phyloP scores from a whole-genome alignment of 2,888 invertebrate species.

The Ctenicera cuprea region DNA sequence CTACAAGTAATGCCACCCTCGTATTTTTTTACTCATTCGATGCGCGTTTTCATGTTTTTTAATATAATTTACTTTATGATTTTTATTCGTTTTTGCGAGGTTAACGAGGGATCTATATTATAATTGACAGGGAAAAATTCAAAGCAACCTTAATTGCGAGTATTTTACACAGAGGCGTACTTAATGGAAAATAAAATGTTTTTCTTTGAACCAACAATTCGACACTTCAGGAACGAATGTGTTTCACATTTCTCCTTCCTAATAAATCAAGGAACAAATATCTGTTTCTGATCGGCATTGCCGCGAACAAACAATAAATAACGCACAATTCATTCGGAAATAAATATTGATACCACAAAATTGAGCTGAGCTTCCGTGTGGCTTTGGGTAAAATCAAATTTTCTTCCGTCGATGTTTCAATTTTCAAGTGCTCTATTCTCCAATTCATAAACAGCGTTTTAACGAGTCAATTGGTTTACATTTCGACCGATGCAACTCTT shows the following conservation, averaged over 20 bases:
- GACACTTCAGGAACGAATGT: not conserved
- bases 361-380: not conserved
- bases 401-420: constrained; percentile 66
- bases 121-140: constrained; percentile 42
- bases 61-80: constrained; percentile 48
- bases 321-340: constrained; percentile 64
- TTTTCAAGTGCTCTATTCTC: constrained; percentile 65
- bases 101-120: constrained; percentile 45
- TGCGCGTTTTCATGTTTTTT: constrained; percentile 44
- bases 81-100: constrained; percentile 45
- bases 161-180: constrained; percentile 25
- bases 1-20: constrained; percentile 54
- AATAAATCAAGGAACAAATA: constrained; percentile 63
- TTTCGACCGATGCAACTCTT: constrained; percentile 59
- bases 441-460: constrained; percentile 68
- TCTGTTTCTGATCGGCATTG: constrained; percentile 66
- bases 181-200: not conserved
- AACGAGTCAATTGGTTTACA: constrained; percentile 67
- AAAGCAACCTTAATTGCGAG: constrained; percentile 44
- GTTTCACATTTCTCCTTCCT: constrained; percentile 7
- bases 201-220: not conserved
- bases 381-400: constrained; percentile 52
- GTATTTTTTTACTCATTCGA: constrained; percentile 38
- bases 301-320: constrained; percentile 65
- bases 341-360: constrained; percentile 57